Evolutionary conservation across 2,797 vertebrate species (phyloP).

Genomic region (Phataginus tricuspis): DNA sequence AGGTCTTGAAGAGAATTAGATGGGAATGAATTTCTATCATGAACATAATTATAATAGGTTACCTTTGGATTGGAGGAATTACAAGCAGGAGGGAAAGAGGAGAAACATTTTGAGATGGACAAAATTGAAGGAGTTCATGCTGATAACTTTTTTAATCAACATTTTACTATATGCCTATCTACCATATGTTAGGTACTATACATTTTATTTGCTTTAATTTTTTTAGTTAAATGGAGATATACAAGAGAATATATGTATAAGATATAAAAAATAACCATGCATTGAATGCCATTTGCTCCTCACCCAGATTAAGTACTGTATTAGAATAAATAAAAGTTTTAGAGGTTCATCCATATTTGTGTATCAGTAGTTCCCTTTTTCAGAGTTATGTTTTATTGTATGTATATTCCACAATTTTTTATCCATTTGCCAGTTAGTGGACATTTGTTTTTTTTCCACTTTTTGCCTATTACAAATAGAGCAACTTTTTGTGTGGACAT

Average conservation of each 20-base stretch:
- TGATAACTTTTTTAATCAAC: not conserved
- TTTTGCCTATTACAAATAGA: not conserved
- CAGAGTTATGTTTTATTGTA: not conserved
- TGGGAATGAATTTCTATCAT: not conserved
- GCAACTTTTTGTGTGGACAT: not conserved
- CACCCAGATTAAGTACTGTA: not conserved
- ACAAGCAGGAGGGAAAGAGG: not conserved
- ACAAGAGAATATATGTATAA: not conserved
- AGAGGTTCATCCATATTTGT: not conserved
- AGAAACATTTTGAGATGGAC: constrained; percentile 7
- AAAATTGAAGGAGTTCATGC: not conserved
- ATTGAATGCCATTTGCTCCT: not conserved
- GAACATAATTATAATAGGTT: not conserved
- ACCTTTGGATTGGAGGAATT: not conserved
- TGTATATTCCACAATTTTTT: not conserved
- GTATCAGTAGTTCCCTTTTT: not conserved
- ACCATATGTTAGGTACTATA: not conserved
- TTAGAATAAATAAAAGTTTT: not conserved
- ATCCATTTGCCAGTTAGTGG: not conserved
- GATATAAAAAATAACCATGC: not conserved
- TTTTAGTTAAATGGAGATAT: not conserved
- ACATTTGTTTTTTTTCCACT: not conserved
- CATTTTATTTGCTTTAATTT: not conserved
- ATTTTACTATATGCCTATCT: not conserved
- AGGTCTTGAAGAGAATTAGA: not conserved